Percentiles rank a stretch among this genome's conserved stretches.
phyloP scores from a whole-genome alignment of 2,113 vertebrate species.

The Corythornis madagascariensis region DNA sequence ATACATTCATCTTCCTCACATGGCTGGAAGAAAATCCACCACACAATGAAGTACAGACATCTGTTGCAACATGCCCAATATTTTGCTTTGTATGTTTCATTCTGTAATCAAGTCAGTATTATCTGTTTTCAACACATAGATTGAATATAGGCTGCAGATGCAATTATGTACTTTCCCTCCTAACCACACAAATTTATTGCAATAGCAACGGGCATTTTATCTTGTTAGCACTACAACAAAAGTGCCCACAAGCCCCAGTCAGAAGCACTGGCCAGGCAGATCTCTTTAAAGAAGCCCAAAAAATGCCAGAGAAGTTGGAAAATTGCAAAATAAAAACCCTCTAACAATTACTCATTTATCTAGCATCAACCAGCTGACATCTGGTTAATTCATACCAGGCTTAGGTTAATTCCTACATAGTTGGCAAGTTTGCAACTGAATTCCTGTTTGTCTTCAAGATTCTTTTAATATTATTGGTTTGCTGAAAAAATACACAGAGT shows the following conservation, averaged over 20 bases:
- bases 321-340: slow-evolving; percentile 37
- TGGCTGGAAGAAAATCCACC: not conserved
- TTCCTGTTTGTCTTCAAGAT: slow-evolving; percentile 58
- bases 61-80: not conserved
- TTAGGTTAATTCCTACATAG: slow-evolving; percentile 50
- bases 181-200: not conserved
- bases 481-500: slow-evolving; percentile 42
- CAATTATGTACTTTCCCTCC: not conserved
- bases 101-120: not conserved
- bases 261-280: not conserved
- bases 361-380: slow-evolving; percentile 44
- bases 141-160: not conserved
- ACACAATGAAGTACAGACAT: not conserved
- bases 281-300: not conserved
- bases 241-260: not conserved
- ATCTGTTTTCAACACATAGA: not conserved
- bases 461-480: slow-evolving; percentile 54
- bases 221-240: not conserved
- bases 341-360: slow-evolving; percentile 61
- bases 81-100: not conserved
- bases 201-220: not conserved
- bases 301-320: not conserved
- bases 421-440: slow-evolving; percentile 37
- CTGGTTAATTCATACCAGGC: slow-evolving; percentile 54
- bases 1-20: not conserved